Conservation (phyloP, 53 echinoderm and acorn worm genomes). For the Apostichopus leukothele region DNA sequence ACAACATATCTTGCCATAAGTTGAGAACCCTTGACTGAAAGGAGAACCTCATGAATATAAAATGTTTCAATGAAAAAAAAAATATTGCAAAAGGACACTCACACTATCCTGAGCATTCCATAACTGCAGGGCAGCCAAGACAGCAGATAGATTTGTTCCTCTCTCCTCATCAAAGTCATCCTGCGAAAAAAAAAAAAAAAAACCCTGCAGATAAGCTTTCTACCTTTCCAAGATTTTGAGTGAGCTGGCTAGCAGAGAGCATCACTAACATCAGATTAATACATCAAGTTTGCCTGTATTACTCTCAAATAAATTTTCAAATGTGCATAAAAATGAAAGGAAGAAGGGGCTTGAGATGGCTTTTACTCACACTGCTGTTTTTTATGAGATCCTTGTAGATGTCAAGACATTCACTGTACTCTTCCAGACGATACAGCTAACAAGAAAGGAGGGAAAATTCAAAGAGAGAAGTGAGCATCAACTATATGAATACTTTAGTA, state of each 20-base stretch:
- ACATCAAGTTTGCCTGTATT: too few relatives aligned
- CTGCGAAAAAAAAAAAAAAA: slow-evolving; percentile 20
- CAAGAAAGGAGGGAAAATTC: background rate
- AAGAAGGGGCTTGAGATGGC: background rate
- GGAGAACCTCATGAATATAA: too few relatives aligned
- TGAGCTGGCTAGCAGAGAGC: too few relatives aligned
- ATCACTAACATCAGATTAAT: too few relatives aligned
- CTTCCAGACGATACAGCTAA: slow-evolving; percentile 90
- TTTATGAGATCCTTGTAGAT: slow-evolving; percentile 93
- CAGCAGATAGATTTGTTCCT: slow-evolving; percentile 90
- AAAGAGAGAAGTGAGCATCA: background rate
- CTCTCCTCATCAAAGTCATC: slow-evolving; percentile 98
- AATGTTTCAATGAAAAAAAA: too few relatives aligned
- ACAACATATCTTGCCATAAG: too few relatives aligned
- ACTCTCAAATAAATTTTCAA: too few relatives aligned
- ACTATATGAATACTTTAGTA: too few relatives aligned
- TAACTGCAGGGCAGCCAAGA: slow-evolving; percentile 84
- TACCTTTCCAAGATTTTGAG: too few relatives aligned
- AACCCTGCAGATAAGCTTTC: too few relatives aligned
- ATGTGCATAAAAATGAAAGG: background rate
- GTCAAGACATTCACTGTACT: slow-evolving; percentile 82
- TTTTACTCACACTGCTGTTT: slow-evolving; percentile 82
- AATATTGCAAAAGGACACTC: slow-evolving; percentile 17
- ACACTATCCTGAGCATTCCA: slow-evolving; percentile 80
- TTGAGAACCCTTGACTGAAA: too few relatives aligned